Evolutionary conservation across 2,888 invertebrate genomes (phyloP), one percentile per base, ranked within the genome.

Genomic region (Scelioninae gen. 1): DNA sequence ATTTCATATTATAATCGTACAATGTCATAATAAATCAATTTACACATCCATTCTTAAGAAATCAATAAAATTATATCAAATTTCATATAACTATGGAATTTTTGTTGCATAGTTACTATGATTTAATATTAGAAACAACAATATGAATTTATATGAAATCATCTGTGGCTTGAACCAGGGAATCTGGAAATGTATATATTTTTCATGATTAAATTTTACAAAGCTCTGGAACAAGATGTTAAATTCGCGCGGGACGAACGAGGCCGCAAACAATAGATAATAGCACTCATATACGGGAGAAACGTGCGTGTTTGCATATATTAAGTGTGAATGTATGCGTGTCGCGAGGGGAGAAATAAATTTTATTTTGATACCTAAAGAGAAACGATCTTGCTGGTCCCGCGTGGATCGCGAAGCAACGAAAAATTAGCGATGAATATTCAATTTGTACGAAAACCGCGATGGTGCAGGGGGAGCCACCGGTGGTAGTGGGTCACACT

Each of bases 401-500:
- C 72, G 45, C 72, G 69, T 34, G 79, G 40, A 72, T 68, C 55
- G 49, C 56, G 56, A 83, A 72, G 76, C 76, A 72, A 76, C 71
- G 75, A 82, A 55, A 82, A 56, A 79, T 66, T 60, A 69, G 71
- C 43, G 68, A 83, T 83, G 79, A 79, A 78, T 53, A 69, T 45
- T 51, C 58, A 45, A 80, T 81, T 79, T 80, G 65, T 76, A 79
- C 75, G 76, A 68, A 72, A 80, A 68, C 62, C 49, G 49, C 16
- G 63, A 60, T 53, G 69, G 68, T 62, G 78, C 68, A 71, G 66
- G 60, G 66, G 60, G 68, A 34, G 62, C 58, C 62, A 68, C 80
- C 71, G 8, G 60, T 32, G 23, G 53, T 51, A 82, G 69, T 68
- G 68, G 74, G 77, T 84, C 77, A 79, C 62, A 82, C 75, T 76